Conservation (phyloP, 2,888 invertebrate species). For the Zele albiditarsus region DNA sequence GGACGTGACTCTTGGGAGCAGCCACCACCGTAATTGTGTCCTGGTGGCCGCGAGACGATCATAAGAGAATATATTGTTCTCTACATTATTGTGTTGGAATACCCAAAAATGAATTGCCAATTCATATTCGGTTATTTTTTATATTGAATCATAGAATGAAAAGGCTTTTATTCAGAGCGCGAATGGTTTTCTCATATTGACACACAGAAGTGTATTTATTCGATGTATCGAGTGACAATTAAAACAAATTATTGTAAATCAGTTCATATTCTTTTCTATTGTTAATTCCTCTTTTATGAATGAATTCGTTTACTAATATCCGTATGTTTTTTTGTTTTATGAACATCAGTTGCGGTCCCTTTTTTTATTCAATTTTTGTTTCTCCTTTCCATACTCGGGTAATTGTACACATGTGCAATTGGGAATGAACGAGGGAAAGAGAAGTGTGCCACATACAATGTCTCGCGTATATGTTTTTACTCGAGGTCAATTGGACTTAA, state of each 20-base stretch:
- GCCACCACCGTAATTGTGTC: constrained; percentile 16
- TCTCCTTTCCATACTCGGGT: not conserved
- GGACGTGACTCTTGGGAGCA: constrained; percentile 22
- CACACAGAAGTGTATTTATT: no score
- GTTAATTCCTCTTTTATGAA: no score
- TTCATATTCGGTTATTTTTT: no score
- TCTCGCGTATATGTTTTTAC: constrained; percentile 9
- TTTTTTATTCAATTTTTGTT: not conserved
- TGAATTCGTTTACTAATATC: not conserved
- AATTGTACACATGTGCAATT: not conserved
- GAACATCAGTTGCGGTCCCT: not conserved
- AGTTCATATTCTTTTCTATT: no score
- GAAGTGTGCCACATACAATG: constrained; percentile 20
- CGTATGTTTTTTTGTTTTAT: not conserved
- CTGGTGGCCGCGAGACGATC: not conserved
- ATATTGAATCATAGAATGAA: no score
- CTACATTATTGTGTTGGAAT: not conserved
- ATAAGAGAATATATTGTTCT: not conserved
- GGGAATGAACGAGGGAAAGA: not conserved
- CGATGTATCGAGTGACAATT: no score
- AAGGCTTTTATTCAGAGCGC: no score
- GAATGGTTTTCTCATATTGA: no score
- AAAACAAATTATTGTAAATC: no score
- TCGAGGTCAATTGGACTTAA: constrained; percentile 45
- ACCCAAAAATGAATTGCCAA: not conserved